A percentile compares a stretch with the other conserved stretches of the same genome.
These are phyloP conservation scores for Anoplolepis gracilipes DNA, from an alignment of 1,140 invertebrate genomes.

Conservation along the genomic window DNA sequence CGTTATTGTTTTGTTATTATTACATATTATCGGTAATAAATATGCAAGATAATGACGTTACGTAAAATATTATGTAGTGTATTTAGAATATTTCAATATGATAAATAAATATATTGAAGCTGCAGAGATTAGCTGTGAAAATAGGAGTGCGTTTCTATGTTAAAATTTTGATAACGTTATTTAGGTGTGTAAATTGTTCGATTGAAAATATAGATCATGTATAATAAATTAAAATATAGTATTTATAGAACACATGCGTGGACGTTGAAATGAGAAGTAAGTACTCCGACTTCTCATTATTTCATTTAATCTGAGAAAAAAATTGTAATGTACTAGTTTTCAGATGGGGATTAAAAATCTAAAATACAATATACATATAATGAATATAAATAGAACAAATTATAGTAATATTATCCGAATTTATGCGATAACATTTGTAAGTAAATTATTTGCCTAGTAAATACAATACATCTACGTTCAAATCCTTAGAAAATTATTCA, in stretches of 20 bases:
- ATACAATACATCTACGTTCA: not conserved
- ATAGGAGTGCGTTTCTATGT: not conserved
- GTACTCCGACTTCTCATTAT: not conserved
- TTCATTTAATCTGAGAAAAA: not conserved
- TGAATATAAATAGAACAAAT: not conserved
- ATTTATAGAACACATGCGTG: conserved; percentile 9
- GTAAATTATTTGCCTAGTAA: not conserved
- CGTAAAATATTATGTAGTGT: too few relatives aligned
- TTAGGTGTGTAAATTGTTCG: not conserved
- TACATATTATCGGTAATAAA: not conserved
- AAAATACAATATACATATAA: not conserved
- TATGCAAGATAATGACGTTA: not conserved
- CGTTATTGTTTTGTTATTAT: not conserved
- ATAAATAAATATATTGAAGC: not conserved
- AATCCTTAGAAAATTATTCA: not conserved
- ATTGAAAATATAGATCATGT: not conserved
- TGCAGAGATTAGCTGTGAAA: not conserved
- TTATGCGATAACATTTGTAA: not conserved
- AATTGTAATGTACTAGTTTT: not conserved
- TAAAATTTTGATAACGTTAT: conserved; percentile 37
- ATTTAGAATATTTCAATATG: not conserved
- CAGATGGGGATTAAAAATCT: not conserved
- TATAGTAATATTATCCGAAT: not conserved
- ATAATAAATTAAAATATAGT: not conserved
- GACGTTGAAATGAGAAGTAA: conserved; percentile 44